Base-by-base conservation (phyloP, 2,888 invertebrate genomes). In the Sceliomorpha sp. region DNA sequence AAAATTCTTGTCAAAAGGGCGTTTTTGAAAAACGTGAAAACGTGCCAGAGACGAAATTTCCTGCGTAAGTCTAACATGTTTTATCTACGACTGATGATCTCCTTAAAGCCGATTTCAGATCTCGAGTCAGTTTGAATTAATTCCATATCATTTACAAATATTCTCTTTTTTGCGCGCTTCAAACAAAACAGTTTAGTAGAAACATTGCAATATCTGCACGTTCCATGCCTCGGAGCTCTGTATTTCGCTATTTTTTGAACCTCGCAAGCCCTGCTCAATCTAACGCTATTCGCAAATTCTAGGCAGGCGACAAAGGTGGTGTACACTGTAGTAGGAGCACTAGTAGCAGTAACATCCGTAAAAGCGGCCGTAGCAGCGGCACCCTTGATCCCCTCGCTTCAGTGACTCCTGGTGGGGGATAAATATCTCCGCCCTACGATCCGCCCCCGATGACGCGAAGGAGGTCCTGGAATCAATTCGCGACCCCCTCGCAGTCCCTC, bases 191-290 rank as follows among this genome's bases (percentile, higher is more conserved):
- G 76, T 78, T 74, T 72, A 29, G 29, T 71, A 70, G 73, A 77
- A 81, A 83, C 81, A 84, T 83, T 76, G 82, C 82, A 84, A 82
- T 84, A 83, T 82, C 74, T 70, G 45, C 15, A 9, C 29, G 14
- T 5, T 26, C 12, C 45, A 31, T 27, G 20, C 32, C 42, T 44
- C 45, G 12, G 51, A 45, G 47, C 13, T 76, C 80, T 78, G 77
- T 74, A 78, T 79, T 77, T 77, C 79, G 79, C 81, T 84, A 84
- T 85, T 83, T 85, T 84, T 76, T 80, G 76, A 82, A 80, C 80
- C 78, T 74, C 71, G 73, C 73, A 73, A 59, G 70, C 71, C 69
- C 72, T 69, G 51, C 75, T 68, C 48, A 48, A 62, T 67, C 47
- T 44, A 26, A 48, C 60, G 47, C 53, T 48, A 59, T 60, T 37